A percentile compares a stretch with the other conserved stretches of the same genome.
Conservation (phyloP, 2,113 vertebrate genomes). For the Rhynchopsitta pachyrhyncha region DNA sequence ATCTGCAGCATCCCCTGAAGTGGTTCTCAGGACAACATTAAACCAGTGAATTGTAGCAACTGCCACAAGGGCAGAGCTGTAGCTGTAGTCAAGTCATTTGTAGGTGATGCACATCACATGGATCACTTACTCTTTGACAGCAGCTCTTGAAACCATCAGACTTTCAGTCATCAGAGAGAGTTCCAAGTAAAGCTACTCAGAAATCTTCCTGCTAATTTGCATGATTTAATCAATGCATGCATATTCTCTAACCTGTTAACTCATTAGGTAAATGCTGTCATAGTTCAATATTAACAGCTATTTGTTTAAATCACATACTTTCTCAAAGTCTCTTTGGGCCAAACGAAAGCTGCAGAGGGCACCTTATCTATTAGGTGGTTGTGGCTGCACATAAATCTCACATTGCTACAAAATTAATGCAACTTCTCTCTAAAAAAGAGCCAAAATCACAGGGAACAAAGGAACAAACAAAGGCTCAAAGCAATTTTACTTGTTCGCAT, state of each 20-base stretch:
- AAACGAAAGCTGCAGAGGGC: neutral
- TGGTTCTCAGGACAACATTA: constrained; percentile 47
- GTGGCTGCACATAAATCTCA: neutral
- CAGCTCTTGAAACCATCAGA: neutral
- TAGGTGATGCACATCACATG: constrained; percentile 50
- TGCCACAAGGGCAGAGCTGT: constrained; percentile 47
- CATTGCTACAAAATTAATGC: neutral
- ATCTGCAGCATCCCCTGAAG: constrained; percentile 5
- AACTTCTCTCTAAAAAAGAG: neutral
- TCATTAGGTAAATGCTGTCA: neutral
- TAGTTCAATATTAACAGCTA: neutral
- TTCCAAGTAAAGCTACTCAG: neutral
- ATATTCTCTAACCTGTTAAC: neutral
- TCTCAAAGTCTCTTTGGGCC: neutral
- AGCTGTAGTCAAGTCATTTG: neutral
- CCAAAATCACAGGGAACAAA: neutral
- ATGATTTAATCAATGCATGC: neutral
- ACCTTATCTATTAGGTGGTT: neutral
- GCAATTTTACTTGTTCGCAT: neutral
- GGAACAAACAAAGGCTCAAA: neutral
- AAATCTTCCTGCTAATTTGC: neutral
- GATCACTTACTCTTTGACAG: constrained; percentile 41
- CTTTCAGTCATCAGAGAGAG: neutral
- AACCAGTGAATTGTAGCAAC: constrained; percentile 49
- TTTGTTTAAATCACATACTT: neutral